Conservation (phyloP, 2,888 invertebrate species). For the Drosophila kokeensis region DNA sequence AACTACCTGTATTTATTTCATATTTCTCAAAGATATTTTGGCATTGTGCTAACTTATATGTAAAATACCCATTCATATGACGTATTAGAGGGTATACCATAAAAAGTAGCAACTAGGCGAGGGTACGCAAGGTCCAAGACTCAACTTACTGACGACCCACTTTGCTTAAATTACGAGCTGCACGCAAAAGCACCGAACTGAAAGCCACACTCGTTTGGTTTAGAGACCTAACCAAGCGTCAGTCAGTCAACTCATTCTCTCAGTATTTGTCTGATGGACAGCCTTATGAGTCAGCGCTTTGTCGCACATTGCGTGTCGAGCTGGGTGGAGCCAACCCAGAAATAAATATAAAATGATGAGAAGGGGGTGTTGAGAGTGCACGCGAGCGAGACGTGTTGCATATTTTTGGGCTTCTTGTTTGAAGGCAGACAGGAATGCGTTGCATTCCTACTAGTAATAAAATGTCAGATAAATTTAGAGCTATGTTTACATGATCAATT, state of each 20-base stretch:
- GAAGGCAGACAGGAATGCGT: conserved; percentile 57
- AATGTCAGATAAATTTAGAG: background rate
- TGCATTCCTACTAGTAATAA: conserved; percentile 45
- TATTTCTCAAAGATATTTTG: background rate
- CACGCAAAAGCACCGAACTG: conserved; percentile 77
- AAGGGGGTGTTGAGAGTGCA: conserved; percentile 2
- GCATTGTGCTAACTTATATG: background rate
- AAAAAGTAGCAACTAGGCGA: conserved; percentile 22
- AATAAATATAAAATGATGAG: conserved; percentile 17
- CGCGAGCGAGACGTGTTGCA: conserved; percentile 49
- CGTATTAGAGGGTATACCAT: conserved; percentile 25
- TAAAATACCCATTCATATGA: background rate
- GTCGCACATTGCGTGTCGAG: conserved; percentile 64
- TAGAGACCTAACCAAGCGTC: conserved; percentile 44
- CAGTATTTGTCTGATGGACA: conserved; percentile 48
- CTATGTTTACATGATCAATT: background rate
- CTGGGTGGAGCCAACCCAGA: conserved; percentile 41
- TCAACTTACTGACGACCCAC: conserved; percentile 74
- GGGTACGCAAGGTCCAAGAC: conserved; percentile 52
- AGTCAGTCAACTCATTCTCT: conserved; percentile 37
- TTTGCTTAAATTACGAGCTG: conserved; percentile 80
- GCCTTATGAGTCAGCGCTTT: conserved; percentile 68
- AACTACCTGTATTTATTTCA: background rate
- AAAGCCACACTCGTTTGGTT: conserved; percentile 43
- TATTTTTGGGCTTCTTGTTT: conserved; percentile 58